phyloP scores from a whole-genome alignment of 2,113 vertebrate genomes.

The Aptenodytes forsteri region DNA sequence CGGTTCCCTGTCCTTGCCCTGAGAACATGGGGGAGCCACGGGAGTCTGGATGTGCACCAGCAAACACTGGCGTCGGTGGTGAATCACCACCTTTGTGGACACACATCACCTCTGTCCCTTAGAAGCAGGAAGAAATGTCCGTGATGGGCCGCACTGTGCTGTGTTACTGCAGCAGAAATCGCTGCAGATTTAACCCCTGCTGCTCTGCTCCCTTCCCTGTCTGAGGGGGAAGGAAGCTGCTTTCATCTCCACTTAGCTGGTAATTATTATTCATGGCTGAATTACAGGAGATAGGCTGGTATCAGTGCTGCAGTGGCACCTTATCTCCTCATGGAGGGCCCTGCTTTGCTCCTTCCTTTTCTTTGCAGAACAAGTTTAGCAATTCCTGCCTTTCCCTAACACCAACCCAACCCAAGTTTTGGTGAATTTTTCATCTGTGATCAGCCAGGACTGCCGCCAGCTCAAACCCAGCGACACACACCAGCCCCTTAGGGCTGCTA shows the following conservation, averaged over 20 bases:
- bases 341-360: neutral
- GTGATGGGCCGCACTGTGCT: neutral
- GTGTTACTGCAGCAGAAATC: neutral
- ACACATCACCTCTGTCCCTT: neutral
- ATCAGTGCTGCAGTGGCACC: neutral
- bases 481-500: neutral
- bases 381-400: neutral
- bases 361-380: neutral
- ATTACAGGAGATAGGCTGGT: neutral
- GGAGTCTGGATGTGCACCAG: neutral
- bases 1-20: neutral
- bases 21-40: rapidly evolving
- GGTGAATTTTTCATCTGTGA: neutral
- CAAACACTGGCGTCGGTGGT: rapidly evolving
- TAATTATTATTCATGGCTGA: neutral
- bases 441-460: neutral
- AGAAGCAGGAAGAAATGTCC: neutral
- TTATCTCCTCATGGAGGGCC: neutral
- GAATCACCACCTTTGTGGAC: neutral
- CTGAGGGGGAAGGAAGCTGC: neutral
- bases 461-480: rapidly evolving
- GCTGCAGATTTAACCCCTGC: neutral
- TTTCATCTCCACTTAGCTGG: neutral
- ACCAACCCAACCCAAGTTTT: neutral
- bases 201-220: neutral